Base-by-base conservation (phyloP, 2,113 vertebrate genomes). In the Cromileptes altivelis region DNA sequence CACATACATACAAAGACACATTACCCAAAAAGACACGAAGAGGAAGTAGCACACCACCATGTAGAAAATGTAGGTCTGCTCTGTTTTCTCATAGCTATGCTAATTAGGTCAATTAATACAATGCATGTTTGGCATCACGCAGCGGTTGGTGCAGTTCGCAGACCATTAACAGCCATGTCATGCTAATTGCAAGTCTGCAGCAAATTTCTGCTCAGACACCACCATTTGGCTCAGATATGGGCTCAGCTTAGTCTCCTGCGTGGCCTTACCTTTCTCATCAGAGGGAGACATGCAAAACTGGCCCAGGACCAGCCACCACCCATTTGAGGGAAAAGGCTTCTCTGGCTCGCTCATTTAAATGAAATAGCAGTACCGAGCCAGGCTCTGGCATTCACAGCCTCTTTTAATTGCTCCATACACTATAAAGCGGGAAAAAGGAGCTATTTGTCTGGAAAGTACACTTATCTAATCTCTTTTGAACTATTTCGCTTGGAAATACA, bases 381-480 rank as follows among this genome's bases (percentile, higher is more conserved):
- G 61, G 25, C 75, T 49, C 71, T 90, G 90, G 85, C 85, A 87
- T 84, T 89, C 78, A 75, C 69, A 62, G 60, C 50, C 75, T 79
- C 37, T 75, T 83, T 86, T 89, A 88, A 90, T 87, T 83, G 84
- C 89, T 75, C 75, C 45, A 87, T 83, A 87, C 61, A 79, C 74
- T 75, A 73, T 82, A 70, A 91, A 87, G 73, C 14, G 11, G 27
- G 13, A 56, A 58, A 53, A 73, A 83, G 23, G 27, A 82, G 78
- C 40, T 75, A 85, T 90, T 91, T 91, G 81, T 88, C 89, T 70
- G 72, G 40, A 86, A 88, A 80, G 74, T 63, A 78, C 50, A 70
- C 78, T 90, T 87, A 89, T 90, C 89, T 91, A 86, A 89, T 93
- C 91, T 83, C 78, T 81, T 57, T 76, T 84, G 68, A 89, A 87